Percentiles rank a stretch among this genome's conserved stretches.
These are phyloP conservation scores for Conger conger DNA, from an alignment of 2,113 vertebrate species.

Conservation along the genomic window DNA sequence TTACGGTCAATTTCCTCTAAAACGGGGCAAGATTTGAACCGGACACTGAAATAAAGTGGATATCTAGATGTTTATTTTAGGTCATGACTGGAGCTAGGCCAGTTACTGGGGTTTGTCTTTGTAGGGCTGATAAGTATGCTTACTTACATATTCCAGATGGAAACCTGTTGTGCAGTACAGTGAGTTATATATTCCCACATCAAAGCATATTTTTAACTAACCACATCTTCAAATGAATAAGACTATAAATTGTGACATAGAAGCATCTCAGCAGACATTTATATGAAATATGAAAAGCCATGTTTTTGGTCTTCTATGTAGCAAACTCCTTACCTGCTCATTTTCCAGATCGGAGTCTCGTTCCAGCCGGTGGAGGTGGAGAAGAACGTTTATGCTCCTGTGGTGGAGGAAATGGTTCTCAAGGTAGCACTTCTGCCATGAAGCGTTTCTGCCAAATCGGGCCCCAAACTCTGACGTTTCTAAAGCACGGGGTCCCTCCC, in stretches of 20 bases:
- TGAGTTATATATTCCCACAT: no score
- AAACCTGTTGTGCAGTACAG: neutral
- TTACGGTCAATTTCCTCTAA: no score
- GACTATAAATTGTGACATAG: neutral
- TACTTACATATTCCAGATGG: neutral
- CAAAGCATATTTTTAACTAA: no score
- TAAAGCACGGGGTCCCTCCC: neutral
- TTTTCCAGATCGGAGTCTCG: slow-evolving; percentile 84
- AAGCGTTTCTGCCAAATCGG: neutral
- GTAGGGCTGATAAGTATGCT: neutral
- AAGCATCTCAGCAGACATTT: no score
- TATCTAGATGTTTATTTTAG: no score
- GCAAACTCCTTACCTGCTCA: neutral
- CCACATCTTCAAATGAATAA: neutral
- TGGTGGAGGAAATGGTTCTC: slow-evolving; percentile 93
- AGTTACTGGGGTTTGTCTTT: no score
- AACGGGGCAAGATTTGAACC: no score
- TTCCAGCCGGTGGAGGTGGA: slow-evolving; percentile 88
- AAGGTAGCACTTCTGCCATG: slow-evolving; percentile 74
- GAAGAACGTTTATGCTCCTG: slow-evolving; percentile 84
- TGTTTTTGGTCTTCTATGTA: neutral
- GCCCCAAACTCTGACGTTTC: neutral
- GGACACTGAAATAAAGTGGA: no score
- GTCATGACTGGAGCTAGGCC: no score
- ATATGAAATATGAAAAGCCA: neutral